Percentiles rank a stretch among this genome's conserved stretches.
phyloP scores from a whole-genome alignment of 1,140 invertebrate genomes.

The Eupristina koningsbergeri region DNA sequence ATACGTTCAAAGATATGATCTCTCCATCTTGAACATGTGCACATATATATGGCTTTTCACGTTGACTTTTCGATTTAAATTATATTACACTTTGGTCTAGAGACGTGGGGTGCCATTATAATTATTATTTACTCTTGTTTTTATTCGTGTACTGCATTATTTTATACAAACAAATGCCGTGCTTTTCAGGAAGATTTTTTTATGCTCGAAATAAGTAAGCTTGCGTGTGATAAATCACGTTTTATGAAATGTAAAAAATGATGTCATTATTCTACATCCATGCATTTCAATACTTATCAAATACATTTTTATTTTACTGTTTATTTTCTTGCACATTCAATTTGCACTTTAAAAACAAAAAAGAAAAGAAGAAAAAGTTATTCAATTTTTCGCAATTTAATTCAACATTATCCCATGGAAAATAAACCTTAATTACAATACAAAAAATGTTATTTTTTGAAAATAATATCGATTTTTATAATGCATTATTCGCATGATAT shows the following conservation, averaged over 20 bases:
- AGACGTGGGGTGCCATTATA: not conserved
- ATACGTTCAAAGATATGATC: conserved; percentile 7
- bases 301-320: not conserved
- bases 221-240: not conserved
- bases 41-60: no score
- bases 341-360: no score
- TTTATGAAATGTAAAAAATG: not conserved
- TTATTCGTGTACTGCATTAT: not conserved
- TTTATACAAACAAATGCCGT: not conserved
- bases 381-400: no score
- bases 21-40: not conserved
- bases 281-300: not conserved
- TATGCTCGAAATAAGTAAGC: not conserved
- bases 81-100: not conserved
- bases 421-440: no score
- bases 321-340: not conserved
- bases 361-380: no score
- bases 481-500: not conserved
- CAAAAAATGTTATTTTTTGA: no score
- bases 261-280: not conserved
- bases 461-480: no score
- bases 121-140: not conserved
- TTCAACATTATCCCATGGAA: no score
- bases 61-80: not conserved
- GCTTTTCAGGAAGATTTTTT: not conserved